These are phyloP conservation scores for Anodontia alba DNA, from an alignment of 2,888 invertebrate species.

Conservation along the genomic window DNA sequence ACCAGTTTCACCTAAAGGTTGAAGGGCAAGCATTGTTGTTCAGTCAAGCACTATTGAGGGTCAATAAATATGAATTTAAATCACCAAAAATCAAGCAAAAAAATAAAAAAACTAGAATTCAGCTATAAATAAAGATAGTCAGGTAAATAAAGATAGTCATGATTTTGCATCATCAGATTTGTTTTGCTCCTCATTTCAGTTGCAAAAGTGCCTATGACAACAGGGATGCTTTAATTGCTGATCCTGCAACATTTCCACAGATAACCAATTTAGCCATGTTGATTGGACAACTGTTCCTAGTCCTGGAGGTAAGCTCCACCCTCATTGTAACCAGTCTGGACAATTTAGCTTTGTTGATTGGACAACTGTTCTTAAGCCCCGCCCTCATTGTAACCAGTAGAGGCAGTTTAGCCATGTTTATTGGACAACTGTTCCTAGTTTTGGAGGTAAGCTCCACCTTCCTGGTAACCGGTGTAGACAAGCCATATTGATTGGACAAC, in stretches of 20 bases:
- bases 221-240: conserved; percentile 54
- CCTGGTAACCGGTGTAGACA: too few relatives aligned
- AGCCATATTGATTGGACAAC: conserved; percentile 59
- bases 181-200: conserved; percentile 29
- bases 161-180: too few relatives aligned
- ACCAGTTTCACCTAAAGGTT: too few relatives aligned
- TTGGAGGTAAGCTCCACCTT: conserved; percentile 48
- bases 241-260: conserved; percentile 48
- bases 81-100: too few relatives aligned
- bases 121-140: too few relatives aligned
- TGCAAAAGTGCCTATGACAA: conserved; percentile 64
- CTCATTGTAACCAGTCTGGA: too few relatives aligned
- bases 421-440: conserved; percentile 60
- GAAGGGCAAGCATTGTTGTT: too few relatives aligned
- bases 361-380: conserved; percentile 55
- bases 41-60: too few relatives aligned
- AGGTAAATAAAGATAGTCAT: too few relatives aligned
- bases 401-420: conserved; percentile 60
- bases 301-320: conserved; percentile 51
- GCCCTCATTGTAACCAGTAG: too few relatives aligned
- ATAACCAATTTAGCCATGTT: conserved; percentile 60
- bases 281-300: conserved; percentile 61
- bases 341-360: conserved; percentile 59
- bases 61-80: too few relatives aligned
- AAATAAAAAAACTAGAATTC: too few relatives aligned